Base-by-base conservation (phyloP, 2,888 invertebrate genomes). In the Dugesia japonica region DNA sequence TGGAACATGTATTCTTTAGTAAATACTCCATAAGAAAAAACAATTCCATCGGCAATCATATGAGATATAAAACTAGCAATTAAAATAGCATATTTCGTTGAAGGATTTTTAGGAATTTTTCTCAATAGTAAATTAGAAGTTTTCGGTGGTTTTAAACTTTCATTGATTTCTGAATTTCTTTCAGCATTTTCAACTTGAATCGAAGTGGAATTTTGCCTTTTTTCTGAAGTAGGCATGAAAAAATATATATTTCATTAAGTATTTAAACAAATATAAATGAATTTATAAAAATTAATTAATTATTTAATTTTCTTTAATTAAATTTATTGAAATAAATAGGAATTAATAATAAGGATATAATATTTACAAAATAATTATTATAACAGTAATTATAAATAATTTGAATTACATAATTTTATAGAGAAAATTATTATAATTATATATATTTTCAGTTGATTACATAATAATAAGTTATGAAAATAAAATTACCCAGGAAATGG, bases 31-130 rank as follows among this genome's bases (percentile, higher is more conserved):
- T 95, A 95, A 20, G 94, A 92, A 86, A 97, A 97, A 75, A 94
- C 94, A 84, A 97, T 91, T 78, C 97, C 97, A 85, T 97, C 97
- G 80, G 94, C 94, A 90, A 89, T 80, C 73, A 87, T 85, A 86
- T 97, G 95, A 81, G 95, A 92, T 90, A 94, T 90, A 86, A 97
- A 95, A 7, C 94, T 94, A 26, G 91, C 92, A 82, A 92, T n/a
- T 56, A 56, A 56, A 56, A 56, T 23, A n/a, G 1, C 4, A 56
- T 56, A 13, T 56, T n/a, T 56, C 56, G 9, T 9, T n/a, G n/a
- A 56, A 23, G n/a, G 4, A 56, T 56, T 56, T 4, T 56, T 56
- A 9, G n/a, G 17, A 56, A 7, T n/a, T 4, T 56, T n/a, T n/a
- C 17, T 56, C 9, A n/a, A 13, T 13, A 9, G 4, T 20, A 56